Conservation (phyloP, 2,888 invertebrate species). For the Fissipunctia ypsillon region DNA sequence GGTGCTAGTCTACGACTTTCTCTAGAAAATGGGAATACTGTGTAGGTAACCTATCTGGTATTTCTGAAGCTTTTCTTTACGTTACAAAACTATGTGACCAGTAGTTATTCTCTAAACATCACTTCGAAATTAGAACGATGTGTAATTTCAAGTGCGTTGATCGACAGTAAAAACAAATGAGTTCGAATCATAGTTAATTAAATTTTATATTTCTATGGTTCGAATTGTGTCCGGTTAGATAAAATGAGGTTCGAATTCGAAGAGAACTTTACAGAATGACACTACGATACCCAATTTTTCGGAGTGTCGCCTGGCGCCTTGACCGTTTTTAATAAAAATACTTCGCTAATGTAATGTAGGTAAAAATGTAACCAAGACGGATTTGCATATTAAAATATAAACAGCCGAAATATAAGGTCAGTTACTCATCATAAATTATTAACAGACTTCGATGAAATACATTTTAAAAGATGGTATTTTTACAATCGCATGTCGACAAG, state of each 20-base stretch:
- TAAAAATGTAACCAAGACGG: no score
- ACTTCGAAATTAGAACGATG: constrained; percentile 5
- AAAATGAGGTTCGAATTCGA: background rate
- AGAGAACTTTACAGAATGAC: constrained; percentile 5
- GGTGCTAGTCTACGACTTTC: constrained; percentile 36
- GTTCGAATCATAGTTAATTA: no score
- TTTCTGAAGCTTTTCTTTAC: constrained; percentile 14
- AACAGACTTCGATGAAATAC: background rate
- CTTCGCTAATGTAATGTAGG: background rate
- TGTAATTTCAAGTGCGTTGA: background rate
- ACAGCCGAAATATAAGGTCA: constrained; percentile 13
- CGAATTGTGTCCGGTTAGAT: no score
- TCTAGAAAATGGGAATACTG: constrained; percentile 48
- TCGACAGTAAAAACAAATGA: background rate
- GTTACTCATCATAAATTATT: constrained; percentile 2
- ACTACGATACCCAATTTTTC: background rate
- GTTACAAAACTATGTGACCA: constrained; percentile 8
- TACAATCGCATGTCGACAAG: background rate
- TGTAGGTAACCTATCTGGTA: constrained; percentile 24
- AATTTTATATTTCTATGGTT: no score
- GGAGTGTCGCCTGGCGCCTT: background rate
- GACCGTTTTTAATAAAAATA: background rate
- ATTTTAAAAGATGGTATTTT: constrained; percentile 3
- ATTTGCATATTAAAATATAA: no score
- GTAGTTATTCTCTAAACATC: background rate